Evolutionary conservation across 2,113 vertebrate genomes (phyloP), one percentile per base, ranked within the genome.

Genomic region (Callionymus lyra): DNA sequence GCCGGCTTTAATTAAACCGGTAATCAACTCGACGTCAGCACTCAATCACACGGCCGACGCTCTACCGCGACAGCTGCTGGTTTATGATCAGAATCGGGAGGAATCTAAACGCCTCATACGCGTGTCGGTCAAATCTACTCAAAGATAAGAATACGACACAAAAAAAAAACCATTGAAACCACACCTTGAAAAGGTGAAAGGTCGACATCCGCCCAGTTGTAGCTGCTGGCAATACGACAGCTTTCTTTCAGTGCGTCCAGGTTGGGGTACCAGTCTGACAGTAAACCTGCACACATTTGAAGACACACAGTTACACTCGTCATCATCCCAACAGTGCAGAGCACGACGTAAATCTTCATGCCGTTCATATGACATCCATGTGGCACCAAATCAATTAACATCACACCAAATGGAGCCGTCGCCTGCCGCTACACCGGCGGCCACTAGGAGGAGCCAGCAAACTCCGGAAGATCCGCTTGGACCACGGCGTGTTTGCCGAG

Each of bases 151-250:
- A 27, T 5, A 4, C 4, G 6, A 44, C 32, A 58, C 34, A 16
- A 19, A 50, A 4, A 10, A 14, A 31, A 10, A 9, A 43, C 18
- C 52, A 31, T 47, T 41, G 34, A 56, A 70, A 55, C 18, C 15
- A 60, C 36, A 92, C 91, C 91, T 91, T 93, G 91, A 45, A 90
- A 93, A 67, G 91, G 91, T 63, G 90, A 91, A 71, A 93, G 89
- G 70, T 93, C 91, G 60, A 93, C 91, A 62, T 92, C 90, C 43
- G 90, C 87, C 91, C 91, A 93, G 81, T 92, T 93, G 81, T 90
- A 90, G 85, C 88, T 92, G 85, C 87, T 91, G 64, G 91, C 91
- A 65, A 92, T 91, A 60, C 91, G 89, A 82, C 90, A 93, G 81
- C 88, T 92, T 85, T 92, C 90, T 82, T 92, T 92, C 65, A 93